These are phyloP conservation scores for Scartelaos histophorus DNA, from an alignment of 2,113 vertebrate species.

Conservation along the genomic window DNA sequence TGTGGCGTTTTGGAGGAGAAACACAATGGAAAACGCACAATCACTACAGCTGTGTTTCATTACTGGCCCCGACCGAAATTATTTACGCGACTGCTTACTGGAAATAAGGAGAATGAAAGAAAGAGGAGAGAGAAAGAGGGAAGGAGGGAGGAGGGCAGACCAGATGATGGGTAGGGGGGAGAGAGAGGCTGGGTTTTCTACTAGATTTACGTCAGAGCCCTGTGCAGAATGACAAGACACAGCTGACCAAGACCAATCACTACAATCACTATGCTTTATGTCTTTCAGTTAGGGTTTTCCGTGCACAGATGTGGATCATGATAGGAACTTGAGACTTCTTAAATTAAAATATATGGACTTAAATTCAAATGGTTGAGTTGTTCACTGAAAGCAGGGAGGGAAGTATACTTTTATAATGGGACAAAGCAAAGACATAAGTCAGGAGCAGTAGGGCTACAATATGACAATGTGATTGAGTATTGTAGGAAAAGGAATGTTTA, in stretches of 20 bases:
- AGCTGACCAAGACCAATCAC: constrained; percentile 8
- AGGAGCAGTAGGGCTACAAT: too few species aligned
- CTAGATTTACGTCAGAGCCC: constrained; percentile 42
- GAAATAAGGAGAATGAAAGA: constrained; percentile 42
- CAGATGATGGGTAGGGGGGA: not conserved
- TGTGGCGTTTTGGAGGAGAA: constrained; percentile 37
- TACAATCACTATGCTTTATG: not conserved
- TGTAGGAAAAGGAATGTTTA: too few species aligned
- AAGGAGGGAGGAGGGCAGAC: constrained; percentile 15
- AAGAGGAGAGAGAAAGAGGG: constrained; percentile 10
- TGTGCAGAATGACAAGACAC: constrained; percentile 31
- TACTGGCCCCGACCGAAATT: constrained; percentile 69
- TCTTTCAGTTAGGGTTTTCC: not conserved
- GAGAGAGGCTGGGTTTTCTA: constrained; percentile 23
- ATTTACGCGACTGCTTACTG: constrained; percentile 74
- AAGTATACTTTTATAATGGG: too few species aligned
- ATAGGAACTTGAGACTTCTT: not conserved
- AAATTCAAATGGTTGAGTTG: not conserved
- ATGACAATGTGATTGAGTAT: too few species aligned
- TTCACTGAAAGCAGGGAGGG: too few species aligned
- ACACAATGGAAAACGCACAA: constrained; percentile 77
- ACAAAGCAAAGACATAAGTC: too few species aligned
- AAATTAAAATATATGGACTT: not conserved
- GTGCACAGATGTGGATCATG: not conserved
- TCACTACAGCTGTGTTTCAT: constrained; percentile 76